A percentile compares a stretch with the other conserved stretches of the same genome.
Conservation (phyloP, 2,888 invertebrate genomes). For the Torymus aiolomorphi region DNA sequence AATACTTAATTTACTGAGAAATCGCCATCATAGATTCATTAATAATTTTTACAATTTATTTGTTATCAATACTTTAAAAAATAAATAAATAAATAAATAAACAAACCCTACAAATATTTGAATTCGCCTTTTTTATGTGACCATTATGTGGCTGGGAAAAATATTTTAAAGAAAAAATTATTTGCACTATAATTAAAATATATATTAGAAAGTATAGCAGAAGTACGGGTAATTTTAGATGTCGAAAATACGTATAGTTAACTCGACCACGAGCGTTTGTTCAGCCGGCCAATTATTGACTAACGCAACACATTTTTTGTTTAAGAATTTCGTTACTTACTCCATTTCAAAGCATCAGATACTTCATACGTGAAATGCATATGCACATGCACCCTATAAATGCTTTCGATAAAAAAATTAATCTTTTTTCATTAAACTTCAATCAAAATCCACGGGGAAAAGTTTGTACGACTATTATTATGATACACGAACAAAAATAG, state of each 20-base stretch:
- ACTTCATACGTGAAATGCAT: neutral
- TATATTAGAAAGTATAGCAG: conserved; percentile 36
- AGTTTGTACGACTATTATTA: neutral
- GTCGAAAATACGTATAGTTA: conserved; percentile 48
- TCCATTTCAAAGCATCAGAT: conserved; percentile 6
- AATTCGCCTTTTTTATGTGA: neutral
- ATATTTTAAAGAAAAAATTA: conserved; percentile 4
- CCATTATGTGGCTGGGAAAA: conserved; percentile 4
- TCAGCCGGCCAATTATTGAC: conserved; percentile 44
- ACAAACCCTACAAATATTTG: no score
- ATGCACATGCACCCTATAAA: conserved; percentile 5
- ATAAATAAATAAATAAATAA: no score
- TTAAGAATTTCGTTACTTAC: conserved; percentile 30
- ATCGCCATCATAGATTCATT: no score
- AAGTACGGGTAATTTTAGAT: conserved; percentile 39
- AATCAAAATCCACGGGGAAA: conserved; percentile 7
- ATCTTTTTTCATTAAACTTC: conserved; percentile 5
- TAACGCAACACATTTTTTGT: conserved; percentile 45
- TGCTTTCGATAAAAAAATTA: conserved; percentile 17
- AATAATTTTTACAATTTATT: no score
- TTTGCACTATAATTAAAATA: conserved; percentile 36
- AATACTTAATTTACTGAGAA: no score
- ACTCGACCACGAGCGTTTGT: conserved; percentile 39
- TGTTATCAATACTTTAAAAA: no score
- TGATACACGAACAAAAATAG: neutral